A percentile compares a stretch with the other conserved stretches of the same genome.
Conservation (phyloP, 1,140 invertebrate species). For the Rhysida immarginata region DNA sequence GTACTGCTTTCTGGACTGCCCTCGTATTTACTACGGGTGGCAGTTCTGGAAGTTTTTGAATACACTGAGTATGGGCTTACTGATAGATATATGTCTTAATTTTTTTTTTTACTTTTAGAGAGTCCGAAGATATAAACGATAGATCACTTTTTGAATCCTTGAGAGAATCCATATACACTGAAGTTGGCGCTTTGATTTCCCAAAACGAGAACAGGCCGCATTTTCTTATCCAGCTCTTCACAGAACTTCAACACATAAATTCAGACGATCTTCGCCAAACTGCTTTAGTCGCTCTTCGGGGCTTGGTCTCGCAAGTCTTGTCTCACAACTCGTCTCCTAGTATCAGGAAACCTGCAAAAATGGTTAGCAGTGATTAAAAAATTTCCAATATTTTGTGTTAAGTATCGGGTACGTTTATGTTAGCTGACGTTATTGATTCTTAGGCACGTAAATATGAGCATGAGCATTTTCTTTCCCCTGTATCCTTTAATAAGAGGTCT, state of each 20-base stretch:
- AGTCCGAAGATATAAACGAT: neutral
- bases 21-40: neutral
- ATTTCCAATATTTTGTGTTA: no score
- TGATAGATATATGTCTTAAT: neutral
- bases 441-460: no score
- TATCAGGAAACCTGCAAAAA: neutral
- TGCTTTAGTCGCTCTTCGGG: neutral
- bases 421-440: no score
- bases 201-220: constrained; percentile 1
- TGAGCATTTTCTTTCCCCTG: no score
- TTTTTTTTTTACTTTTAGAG: neutral
- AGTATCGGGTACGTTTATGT: no score
- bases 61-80: no score
- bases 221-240: constrained; percentile 1
- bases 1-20: no score
- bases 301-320: neutral
- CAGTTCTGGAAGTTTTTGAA: no score
- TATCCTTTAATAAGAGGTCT: no score
- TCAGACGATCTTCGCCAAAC: constrained; percentile 1
- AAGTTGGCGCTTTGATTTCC: constrained; percentile 1
- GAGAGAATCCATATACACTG: constrained; percentile 2
- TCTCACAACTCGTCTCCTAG: neutral
- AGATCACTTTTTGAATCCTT: neutral
- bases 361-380: no score
- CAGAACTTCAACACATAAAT: neutral